Conservation (phyloP, 2,113 vertebrate species). For the Misgurnus mizolepis region DNA sequence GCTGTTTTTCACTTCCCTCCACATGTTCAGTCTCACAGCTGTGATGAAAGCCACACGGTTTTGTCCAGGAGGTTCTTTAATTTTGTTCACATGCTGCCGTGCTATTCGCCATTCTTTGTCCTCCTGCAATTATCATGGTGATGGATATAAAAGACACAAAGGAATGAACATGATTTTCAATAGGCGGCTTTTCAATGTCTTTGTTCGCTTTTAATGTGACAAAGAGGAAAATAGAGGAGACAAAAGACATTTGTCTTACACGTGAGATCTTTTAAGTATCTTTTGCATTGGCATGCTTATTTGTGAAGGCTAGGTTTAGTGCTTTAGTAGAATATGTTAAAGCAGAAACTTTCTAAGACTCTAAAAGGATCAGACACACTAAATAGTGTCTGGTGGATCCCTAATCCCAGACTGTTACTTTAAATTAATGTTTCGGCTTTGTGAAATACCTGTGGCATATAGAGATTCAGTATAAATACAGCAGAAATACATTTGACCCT, state of each 20-base stretch:
- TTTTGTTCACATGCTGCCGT: constrained; percentile 39
- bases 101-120: constrained; percentile 58
- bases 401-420: background rate
- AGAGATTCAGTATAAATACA: background rate
- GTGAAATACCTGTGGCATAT: no score
- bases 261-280: constrained; percentile 36
- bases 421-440: background rate
- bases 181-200: constrained; percentile 50
- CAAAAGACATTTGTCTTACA: constrained; percentile 48
- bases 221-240: constrained; percentile 32
- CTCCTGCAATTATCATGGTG: constrained; percentile 57
- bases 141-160: constrained; percentile 57
- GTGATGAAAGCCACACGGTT: constrained; percentile 37
- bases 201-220: constrained; percentile 51
- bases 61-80: constrained; percentile 43
- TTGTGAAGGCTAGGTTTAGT: constrained; percentile 3
- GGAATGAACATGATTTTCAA: constrained; percentile 49
- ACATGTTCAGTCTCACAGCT: constrained; percentile 24
- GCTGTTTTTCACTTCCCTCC: background rate
- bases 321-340: constrained; percentile 56
- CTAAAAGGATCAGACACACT: constrained; percentile 38
- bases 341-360: constrained; percentile 17
- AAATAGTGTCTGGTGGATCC: background rate
- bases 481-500: no score
- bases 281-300: constrained; percentile 32